phyloP scores from a whole-genome alignment of 2,888 invertebrate species.

The Erpobdella octoculata region DNA sequence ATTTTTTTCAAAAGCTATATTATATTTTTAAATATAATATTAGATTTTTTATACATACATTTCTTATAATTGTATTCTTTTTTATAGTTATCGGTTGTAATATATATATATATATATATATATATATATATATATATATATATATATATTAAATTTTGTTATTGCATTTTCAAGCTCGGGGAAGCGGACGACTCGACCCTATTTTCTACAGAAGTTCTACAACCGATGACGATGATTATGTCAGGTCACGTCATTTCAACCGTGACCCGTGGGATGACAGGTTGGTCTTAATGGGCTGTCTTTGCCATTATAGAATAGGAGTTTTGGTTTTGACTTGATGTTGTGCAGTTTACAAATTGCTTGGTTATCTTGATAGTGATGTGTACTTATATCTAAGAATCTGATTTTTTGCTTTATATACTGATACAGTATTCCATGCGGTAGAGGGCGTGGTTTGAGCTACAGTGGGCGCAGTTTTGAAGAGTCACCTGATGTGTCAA shows the following conservation, averaged over 20 bases:
- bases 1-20: too few relatives aligned
- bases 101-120: too few relatives aligned
- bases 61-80: too few relatives aligned
- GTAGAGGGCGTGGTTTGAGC: slow-evolving; percentile 47
- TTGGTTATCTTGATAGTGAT: background rate
- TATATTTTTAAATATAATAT: too few relatives aligned
- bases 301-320: background rate
- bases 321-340: background rate
- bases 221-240: slow-evolving; percentile 4
- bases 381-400: background rate
- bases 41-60: too few relatives aligned
- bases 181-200: slow-evolving; percentile 24
- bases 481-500: slow-evolving; percentile 40
- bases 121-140: too few relatives aligned
- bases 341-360: background rate
- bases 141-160: too few relatives aligned
- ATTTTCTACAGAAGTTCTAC: slow-evolving; percentile 10
- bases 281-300: background rate
- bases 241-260: background rate
- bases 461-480: slow-evolving; percentile 38
- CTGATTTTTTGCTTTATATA: background rate
- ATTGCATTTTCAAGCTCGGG: too few relatives aligned
- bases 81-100: too few relatives aligned
- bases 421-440: slow-evolving; percentile 14
- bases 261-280: slow-evolving; percentile 24